A percentile compares a stretch with the other conserved stretches of the same genome.
These are phyloP conservation scores for Halcyon leucocephala DNA, from an alignment of 2,797 vertebrate species.

Conservation along the genomic window DNA sequence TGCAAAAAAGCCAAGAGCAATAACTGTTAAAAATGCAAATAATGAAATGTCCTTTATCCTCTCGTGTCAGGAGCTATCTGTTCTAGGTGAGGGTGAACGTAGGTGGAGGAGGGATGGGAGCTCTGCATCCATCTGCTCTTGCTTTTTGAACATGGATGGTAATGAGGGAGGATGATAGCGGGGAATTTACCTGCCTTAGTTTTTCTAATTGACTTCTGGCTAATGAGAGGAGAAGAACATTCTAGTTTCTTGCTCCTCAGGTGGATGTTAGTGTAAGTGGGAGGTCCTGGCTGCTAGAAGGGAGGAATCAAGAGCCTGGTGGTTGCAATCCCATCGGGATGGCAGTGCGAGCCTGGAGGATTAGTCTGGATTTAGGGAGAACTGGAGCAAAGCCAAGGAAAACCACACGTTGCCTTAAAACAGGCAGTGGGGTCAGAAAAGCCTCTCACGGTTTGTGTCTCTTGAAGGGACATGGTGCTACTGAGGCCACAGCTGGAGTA, in stretches of 20 bases:
- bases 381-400: not conserved
- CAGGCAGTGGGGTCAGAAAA: not conserved
- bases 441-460: not conserved
- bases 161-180: rapidly evolving
- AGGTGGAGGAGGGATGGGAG: not conserved
- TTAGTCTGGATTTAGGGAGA: not conserved
- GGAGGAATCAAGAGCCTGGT: not conserved
- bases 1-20: not conserved
- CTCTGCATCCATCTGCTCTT: not conserved
- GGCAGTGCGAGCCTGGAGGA: not conserved
- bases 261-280: not conserved
- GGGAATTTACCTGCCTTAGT: not conserved
- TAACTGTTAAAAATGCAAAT: not conserved
- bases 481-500: not conserved
- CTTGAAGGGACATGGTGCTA: not conserved
- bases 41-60: not conserved
- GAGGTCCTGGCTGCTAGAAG: not conserved
- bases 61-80: rapidly evolving
- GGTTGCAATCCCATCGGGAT: not conserved
- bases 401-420: not conserved
- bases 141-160: not conserved
- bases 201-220: not conserved
- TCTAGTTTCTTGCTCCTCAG: not conserved
- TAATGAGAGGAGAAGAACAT: not conserved
- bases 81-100: not conserved